Base-by-base conservation (phyloP, 1,140 invertebrate species). In the Conus betulinus region DNA sequence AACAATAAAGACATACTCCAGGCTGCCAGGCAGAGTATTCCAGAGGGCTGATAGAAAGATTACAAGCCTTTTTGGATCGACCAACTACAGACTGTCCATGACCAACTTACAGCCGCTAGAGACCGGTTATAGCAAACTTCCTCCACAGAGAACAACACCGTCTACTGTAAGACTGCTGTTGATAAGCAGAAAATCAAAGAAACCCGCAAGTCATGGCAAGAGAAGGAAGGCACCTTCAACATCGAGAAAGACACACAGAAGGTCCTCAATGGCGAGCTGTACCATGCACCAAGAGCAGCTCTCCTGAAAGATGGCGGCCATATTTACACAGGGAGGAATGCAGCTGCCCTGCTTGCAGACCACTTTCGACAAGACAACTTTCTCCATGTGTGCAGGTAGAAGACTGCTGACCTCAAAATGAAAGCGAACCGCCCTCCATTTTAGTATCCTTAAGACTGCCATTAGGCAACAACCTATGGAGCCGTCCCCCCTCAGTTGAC, bases 151-250 rank as follows among this genome's bases (percentile, higher is more conserved):
- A 52, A 63, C 74, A 27, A 63, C 82, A 39, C 74, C 39, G 6
- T 57, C 55, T 57, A 57, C 13, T 13, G 6, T 13, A 57, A 57
- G 55, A 57, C 55, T 57, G 55, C 55, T 13, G 6, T 57, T 13
- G 87, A 90, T 27, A 84, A 60, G 15, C 71, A 85, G 11, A 90
- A 63, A 17, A 81, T 76, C 78, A 57, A 25, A 51, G 27, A 39
- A 85, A 63, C 74, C 52, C 87, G 4, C 78, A 74, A 20, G 4
- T 0, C 5, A 76, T 52, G 10, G 63, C 85, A 13, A 67, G 85
- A 25, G 27, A 88, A n/a, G 88, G 81, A 6, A 7, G 55, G 55
- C 55, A 57, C 55, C 55, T 13, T 57, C 55, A 57, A 57, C 55
- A 57, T 57, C 6, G 55, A 57, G 13, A 57, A 57, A 13, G 55